Evolutionary conservation across 1,140 invertebrate genomes (phyloP).

Genomic region (Drosophila bipectinata): DNA sequence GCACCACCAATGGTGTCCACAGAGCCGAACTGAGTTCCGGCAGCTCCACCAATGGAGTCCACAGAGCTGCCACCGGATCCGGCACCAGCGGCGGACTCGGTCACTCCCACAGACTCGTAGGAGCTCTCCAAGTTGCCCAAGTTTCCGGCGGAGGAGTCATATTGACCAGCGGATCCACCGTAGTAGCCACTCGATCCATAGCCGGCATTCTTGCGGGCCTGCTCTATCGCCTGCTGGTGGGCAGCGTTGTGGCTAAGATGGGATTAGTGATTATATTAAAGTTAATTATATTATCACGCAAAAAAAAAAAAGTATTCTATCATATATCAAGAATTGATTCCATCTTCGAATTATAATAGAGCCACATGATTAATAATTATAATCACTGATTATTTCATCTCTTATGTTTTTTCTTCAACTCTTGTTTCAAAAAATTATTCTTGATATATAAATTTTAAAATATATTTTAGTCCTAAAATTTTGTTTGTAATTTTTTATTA

Average conservation of each 20-base stretch:
- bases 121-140: conserved; percentile 67
- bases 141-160: conserved; percentile 13
- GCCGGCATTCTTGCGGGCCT: conserved; percentile 58
- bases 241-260: conserved; percentile 61
- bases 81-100: conserved; percentile 35
- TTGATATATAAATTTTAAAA: background rate
- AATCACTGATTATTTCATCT: no score
- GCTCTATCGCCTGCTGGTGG: conserved; percentile 69
- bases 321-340: no score
- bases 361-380: no score
- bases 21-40: conserved; percentile 13
- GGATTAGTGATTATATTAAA: background rate
- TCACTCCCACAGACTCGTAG: conserved; percentile 66
- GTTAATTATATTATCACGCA: background rate
- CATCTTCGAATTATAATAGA: no score
- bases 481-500: background rate
- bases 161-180: conserved; percentile 16
- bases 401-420: background rate
- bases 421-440: background rate
- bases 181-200: conserved; percentile 14
- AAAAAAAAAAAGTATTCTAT: background rate
- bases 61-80: conserved; percentile 14
- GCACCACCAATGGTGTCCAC: background rate
- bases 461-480: background rate
- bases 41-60: conserved; percentile 7